phyloP scores from a whole-genome alignment of 2,888 invertebrate genomes.

The Bhutanitis thaidina region DNA sequence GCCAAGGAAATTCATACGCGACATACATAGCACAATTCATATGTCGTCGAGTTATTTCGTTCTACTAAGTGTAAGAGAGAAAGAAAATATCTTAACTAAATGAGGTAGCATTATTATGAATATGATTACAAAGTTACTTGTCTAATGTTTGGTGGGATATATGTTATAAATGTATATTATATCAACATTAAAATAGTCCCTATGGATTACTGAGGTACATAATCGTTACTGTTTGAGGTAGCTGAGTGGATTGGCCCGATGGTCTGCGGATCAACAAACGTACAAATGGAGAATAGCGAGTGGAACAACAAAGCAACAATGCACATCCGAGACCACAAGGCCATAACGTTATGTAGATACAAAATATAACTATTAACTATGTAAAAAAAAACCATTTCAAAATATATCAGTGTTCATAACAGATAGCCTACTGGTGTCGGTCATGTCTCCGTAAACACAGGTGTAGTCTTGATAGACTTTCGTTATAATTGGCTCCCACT shows the following conservation, averaged over 20 bases:
- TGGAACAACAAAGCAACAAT: background rate
- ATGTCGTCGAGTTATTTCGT: conserved; percentile 19
- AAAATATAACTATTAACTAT: conserved; percentile 28
- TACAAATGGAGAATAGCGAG: background rate
- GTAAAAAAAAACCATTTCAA: conserved; percentile 31
- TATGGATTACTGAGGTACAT: conserved; percentile 74
- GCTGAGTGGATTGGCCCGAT: conserved; percentile 35
- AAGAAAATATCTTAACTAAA: conserved; percentile 49
- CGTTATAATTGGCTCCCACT: conserved; percentile 49
- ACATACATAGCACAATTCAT: conserved; percentile 17
- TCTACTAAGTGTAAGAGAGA: conserved; percentile 1
- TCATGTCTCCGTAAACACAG: conserved; percentile 36
- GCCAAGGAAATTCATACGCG: conserved; percentile 18
- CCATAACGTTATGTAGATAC: conserved; percentile 33
- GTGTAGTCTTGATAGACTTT: conserved; percentile 39
- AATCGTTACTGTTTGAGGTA: conserved; percentile 66
- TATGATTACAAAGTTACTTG: conserved; percentile 58
- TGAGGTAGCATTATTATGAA: conserved; percentile 75
- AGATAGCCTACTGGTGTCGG: conserved; percentile 35
- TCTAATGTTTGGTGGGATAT: conserved; percentile 76
- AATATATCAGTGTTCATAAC: conserved; percentile 54
- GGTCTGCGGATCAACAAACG: background rate
- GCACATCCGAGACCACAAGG: conserved; percentile 19
- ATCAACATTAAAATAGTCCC: conserved; percentile 66
- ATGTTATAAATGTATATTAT: conserved; percentile 56